Evolutionary conservation across 2,113 vertebrate genomes (phyloP), one percentile per base, ranked within the genome.

Genomic region (Acinonyx jubatus): DNA sequence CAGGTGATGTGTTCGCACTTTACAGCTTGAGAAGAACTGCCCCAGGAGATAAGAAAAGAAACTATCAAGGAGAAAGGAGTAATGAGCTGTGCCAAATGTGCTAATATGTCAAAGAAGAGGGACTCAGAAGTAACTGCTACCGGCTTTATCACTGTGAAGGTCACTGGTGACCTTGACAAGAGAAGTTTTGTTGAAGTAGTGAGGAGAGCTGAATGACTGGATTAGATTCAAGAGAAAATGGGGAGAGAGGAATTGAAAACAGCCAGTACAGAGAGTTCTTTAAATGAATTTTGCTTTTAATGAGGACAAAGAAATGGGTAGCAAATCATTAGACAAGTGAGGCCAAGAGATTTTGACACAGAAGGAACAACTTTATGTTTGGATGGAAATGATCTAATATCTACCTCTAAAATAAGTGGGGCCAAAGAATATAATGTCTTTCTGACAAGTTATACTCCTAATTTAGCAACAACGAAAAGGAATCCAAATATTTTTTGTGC

Each of bases 221-320:
- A 61, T 90, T 88, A 52, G 48, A 50, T 83, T 94, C 78, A 57
- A 91, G 73, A 57, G 33, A 92, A 95, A 87, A 3, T 86, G 11
- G 38, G 29, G 41, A 81, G 23, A 71, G 8, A 68, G 5, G 7
- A 76, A 87, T 57, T 84, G 31, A 36, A 93, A 91, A 91, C n/a
- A 82, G 33, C n/a, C 31, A 85, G 15, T 52, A 55, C 18, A 80
- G 36, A 92, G 87, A 92, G 38, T 21, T 65, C 16, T 91, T 96
- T 79, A 38, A 91, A 87, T 36, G 38, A 88, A 89, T 80, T 73
- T n/a, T 68, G 31, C 66, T 45, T 83, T 16, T 96, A 91, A 92
- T 7, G 19, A 83, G 9, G 48, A 21, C 38, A 55, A 93, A 78
- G 27, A 89, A 66, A 90, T 45, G 48, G 12, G 63, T 48, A 74